Base-by-base conservation (phyloP, 2,113 vertebrate species). In the Cynoglossus semilaevis region DNA sequence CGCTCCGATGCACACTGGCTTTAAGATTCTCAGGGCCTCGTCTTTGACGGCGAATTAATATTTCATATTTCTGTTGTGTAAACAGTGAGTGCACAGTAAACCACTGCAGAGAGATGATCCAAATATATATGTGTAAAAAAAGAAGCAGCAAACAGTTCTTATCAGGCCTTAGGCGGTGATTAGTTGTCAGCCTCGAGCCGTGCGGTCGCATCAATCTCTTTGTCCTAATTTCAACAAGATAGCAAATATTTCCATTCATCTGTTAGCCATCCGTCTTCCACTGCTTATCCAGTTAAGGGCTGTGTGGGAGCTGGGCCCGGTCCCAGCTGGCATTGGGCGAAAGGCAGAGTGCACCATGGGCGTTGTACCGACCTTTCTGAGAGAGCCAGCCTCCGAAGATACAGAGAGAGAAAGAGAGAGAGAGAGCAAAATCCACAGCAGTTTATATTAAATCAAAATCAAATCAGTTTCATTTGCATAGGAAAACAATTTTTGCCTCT, bases 61-160 rank as follows among this genome's bases (percentile, higher is more conserved):
- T 75, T 65, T 58, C 37, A 69, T 36, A 50, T 41, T 29, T 57
- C 42, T 48, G 22, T 62, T 19, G 59, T 67, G 19, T 51, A 59
- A 71, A 63, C 15, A 19, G n/a, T 12, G 19, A 19, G n/a, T 12
- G 19, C n/a, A 50, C 8, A 22, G 49, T 11, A 17, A 11, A 50
- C 9, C 35, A 38, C 41, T 0, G 16, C 18, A 29, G 51, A 22
- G 1, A 41, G 8, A 49, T 34, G 37, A 1, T 29, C 10, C 16
- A 2, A 37, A 19, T 16, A 49, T 40, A 22, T 4, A 1, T 29
- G 6, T 29, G 6, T 29, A 2, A 29, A 2, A 6, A 29, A 29
- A 2, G 22, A 29, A 29, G 6, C 22, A 29, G 3, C 22, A 29
- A 29, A 29, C 6, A 29, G 22, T 29, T 22, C 36, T 58, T 36